Conservation (phyloP, 2,888 invertebrate species). For the Chymomyza procnemis region DNA sequence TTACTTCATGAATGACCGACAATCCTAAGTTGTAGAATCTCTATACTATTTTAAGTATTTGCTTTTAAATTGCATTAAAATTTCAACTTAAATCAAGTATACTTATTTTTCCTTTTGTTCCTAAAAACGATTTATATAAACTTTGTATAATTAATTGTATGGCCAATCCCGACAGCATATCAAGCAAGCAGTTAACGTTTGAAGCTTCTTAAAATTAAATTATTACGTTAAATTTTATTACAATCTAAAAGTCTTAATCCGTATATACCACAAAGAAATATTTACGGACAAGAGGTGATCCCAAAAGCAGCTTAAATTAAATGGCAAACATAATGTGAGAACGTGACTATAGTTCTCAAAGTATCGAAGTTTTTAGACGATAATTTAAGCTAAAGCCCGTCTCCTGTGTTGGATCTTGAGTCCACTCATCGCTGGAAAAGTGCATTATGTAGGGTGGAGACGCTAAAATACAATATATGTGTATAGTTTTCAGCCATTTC, state of each 20-base stretch:
- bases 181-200: background rate
- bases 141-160: too few relatives aligned
- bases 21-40: too few relatives aligned
- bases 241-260: background rate
- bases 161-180: too few relatives aligned
- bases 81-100: too few relatives aligned
- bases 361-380: slow-evolving; percentile 50
- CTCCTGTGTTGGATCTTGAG: slow-evolving; percentile 58
- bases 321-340: background rate
- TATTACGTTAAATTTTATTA: background rate
- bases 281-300: background rate
- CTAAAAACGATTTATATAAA: too few relatives aligned
- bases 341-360: slow-evolving; percentile 13
- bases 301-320: background rate
- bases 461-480: slow-evolving; percentile 71
- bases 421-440: slow-evolving; percentile 81
- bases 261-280: background rate
- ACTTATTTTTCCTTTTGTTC: too few relatives aligned
- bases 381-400: slow-evolving; percentile 74
- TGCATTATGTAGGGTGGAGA: slow-evolving; percentile 82
- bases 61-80: too few relatives aligned
- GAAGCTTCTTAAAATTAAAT: background rate
- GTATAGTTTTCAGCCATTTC: background rate
- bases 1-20: too few relatives aligned
- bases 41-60: too few relatives aligned